These are phyloP conservation scores for Chlorops oryzae DNA, from an alignment of 1,140 invertebrate genomes.

Conservation along the genomic window DNA sequence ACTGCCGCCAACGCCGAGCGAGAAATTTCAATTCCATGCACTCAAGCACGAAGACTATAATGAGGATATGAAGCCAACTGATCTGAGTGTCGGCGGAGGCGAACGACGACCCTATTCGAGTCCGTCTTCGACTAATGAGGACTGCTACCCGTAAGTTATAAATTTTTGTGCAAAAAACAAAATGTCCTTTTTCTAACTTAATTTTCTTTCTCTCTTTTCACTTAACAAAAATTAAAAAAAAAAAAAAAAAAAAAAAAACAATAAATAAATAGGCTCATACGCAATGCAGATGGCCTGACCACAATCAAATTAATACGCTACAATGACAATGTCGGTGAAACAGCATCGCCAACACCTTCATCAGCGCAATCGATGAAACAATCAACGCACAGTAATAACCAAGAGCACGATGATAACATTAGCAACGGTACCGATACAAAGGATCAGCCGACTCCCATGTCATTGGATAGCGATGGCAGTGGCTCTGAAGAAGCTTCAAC, in stretches of 20 bases:
- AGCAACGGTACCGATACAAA: conserved; percentile 12
- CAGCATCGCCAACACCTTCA: conserved; percentile 2
- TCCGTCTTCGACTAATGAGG: conserved; percentile 23
- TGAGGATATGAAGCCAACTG: conserved; percentile 52
- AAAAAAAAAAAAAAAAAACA: neutral
- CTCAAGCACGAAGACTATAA: conserved; percentile 33
- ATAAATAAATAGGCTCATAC: conserved; percentile 33
- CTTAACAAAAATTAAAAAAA: neutral
- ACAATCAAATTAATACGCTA: conserved; percentile 47
- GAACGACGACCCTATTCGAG: conserved; percentile 20
- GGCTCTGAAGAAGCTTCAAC: too few relatives aligned
- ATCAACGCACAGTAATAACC: neutral
- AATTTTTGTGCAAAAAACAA: too few relatives aligned
- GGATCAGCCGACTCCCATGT: conserved; percentile 30
- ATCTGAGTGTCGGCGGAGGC: conserved; percentile 48
- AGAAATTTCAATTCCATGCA: conserved; percentile 42
- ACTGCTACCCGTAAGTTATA: conserved; percentile 46
- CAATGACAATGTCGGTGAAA: conserved; percentile 25
- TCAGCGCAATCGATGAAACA: neutral
- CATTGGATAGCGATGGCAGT: conserved; percentile 40
- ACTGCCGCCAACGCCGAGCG: conserved; percentile 23
- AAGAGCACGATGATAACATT: neutral
- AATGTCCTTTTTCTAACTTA: neutral
- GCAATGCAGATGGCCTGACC: conserved; percentile 46
- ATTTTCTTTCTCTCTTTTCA: neutral